Percentiles rank a stretch among this genome's conserved stretches.
Evolutionary conservation across 1,140 invertebrate genomes (phyloP).

Genomic region (Apolygus lucorum): DNA sequence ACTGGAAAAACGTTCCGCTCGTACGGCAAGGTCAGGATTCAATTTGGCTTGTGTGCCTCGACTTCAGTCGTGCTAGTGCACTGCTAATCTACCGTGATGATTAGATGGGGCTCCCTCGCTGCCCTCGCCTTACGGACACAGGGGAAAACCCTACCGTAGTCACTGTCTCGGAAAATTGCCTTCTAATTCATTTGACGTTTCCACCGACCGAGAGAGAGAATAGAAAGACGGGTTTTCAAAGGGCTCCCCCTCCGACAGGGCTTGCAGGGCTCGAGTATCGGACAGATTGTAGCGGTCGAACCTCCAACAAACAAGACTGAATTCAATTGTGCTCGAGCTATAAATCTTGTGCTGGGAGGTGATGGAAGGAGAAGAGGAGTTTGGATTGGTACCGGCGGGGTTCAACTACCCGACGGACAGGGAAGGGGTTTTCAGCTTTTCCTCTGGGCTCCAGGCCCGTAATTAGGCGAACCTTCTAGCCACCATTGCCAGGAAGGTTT

Average conservation of each 20-base stretch:
- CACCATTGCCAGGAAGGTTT: background rate
- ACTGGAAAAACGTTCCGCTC: too few species aligned
- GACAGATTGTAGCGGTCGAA: constrained; percentile 19
- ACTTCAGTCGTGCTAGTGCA: background rate
- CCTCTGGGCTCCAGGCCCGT: background rate
- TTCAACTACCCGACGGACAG: background rate
- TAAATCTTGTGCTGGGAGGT: background rate
- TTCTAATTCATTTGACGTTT: constrained; percentile 19
- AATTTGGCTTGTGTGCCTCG: too few species aligned
- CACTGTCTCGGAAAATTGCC: constrained; percentile 17
- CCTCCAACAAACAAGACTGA: constrained; percentile 16
- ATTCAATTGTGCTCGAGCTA: constrained; percentile 16
- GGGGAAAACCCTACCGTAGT: constrained; percentile 2
- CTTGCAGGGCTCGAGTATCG: background rate
- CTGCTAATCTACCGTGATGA: constrained; percentile 12
- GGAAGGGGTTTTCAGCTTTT: background rate
- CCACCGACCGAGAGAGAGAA: constrained; percentile 4
- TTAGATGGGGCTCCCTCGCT: constrained; percentile 4
- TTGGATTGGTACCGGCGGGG: background rate
- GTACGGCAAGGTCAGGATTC: too few species aligned
- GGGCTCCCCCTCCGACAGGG: background rate
- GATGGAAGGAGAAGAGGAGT: background rate
- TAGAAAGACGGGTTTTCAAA: background rate
- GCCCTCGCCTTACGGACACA: background rate
- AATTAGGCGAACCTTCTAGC: constrained; percentile 11